These are phyloP conservation scores for Drosophila pandora DNA, from an alignment of 1,140 invertebrate genomes.

Conservation along the genomic window DNA sequence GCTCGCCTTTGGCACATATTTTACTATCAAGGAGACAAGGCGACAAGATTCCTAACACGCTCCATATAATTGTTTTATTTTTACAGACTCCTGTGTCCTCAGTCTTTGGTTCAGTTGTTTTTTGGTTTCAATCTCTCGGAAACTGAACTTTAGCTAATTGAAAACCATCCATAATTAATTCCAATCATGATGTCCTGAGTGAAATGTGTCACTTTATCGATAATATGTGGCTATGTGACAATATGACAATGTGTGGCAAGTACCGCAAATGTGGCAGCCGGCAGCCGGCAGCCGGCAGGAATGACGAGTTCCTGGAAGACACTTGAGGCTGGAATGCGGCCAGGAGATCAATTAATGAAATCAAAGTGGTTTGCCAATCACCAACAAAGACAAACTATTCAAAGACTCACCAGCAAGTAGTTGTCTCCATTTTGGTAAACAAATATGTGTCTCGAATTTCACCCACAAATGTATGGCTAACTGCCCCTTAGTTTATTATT, in stretches of 20 bases:
- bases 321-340: not conserved
- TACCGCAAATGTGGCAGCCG: too few species aligned
- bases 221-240: not conserved
- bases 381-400: not conserved
- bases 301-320: not conserved
- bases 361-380: not conserved
- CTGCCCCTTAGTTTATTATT: not conserved
- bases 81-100: not conserved
- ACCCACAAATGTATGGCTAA: not conserved
- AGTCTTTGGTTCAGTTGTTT: not conserved
- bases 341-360: not conserved
- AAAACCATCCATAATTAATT: constrained; percentile 43
- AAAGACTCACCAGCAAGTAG: not conserved
- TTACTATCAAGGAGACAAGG: constrained; percentile 16
- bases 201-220: constrained; percentile 25
- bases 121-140: constrained; percentile 9
- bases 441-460: not conserved
- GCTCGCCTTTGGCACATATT: constrained; percentile 4
- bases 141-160: constrained; percentile 18
- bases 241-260: not conserved
- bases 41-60: constrained; percentile 43
- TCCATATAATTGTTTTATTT: constrained; percentile 41
- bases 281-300: too few species aligned
- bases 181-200: constrained; percentile 9
- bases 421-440: not conserved